Conservation (phyloP, 2,888 invertebrate species). For the Platycheirus rosarum region DNA sequence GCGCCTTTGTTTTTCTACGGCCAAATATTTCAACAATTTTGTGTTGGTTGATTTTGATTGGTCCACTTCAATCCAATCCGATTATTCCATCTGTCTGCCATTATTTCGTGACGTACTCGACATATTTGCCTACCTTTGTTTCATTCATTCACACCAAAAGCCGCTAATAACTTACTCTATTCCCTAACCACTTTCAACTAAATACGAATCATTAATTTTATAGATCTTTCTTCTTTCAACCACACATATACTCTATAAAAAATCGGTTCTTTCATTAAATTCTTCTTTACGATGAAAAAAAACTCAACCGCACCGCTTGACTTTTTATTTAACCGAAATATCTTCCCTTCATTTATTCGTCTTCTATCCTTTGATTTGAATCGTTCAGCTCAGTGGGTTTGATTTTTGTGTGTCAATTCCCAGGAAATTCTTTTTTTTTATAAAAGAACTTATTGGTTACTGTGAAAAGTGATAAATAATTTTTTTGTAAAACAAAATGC, state of each 20-base stretch:
- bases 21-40: constrained; percentile 55
- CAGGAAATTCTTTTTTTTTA: constrained; percentile 11
- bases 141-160: constrained; percentile 50
- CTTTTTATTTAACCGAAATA: constrained; percentile 63
- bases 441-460: constrained; percentile 6
- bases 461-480: constrained; percentile 29
- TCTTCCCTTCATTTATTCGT: constrained; percentile 63
- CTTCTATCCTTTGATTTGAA: constrained; percentile 68
- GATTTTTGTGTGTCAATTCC: constrained; percentile 11
- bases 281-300: neutral
- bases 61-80: constrained; percentile 84
- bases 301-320: constrained; percentile 31
- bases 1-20: constrained; percentile 65
- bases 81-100: constrained; percentile 86
- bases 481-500: constrained; percentile 82
- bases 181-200: constrained; percentile 2
- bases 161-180: constrained; percentile 16
- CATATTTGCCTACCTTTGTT: constrained; percentile 33
- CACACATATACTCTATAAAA: constrained; percentile 10
- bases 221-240: constrained; percentile 1
- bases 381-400: constrained; percentile 48
- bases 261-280: neutral
- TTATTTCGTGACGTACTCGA: constrained; percentile 33
- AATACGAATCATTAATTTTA: constrained; percentile 8
- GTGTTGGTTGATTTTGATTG: constrained; percentile 80